Conservation (phyloP, 2,113 vertebrate genomes). For the Ctenodactylus gundi region DNA sequence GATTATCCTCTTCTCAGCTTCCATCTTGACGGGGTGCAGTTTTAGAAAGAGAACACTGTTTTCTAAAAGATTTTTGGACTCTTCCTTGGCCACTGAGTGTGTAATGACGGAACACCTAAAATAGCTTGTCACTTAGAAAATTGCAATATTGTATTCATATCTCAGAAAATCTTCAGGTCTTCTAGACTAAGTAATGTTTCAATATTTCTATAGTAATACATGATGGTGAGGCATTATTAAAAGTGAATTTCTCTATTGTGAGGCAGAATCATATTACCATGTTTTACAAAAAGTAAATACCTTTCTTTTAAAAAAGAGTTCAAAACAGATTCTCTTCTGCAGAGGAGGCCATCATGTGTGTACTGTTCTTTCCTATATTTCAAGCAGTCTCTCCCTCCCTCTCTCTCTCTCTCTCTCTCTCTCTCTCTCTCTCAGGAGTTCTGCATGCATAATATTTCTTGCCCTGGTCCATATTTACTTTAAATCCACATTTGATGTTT, state of each 20-base stretch:
- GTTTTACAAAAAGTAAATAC: background rate
- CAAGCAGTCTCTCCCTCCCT: background rate
- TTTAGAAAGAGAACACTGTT: background rate
- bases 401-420: background rate
- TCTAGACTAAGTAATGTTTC: background rate
- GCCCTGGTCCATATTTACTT: background rate
- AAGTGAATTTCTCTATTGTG: background rate
- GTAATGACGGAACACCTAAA: background rate
- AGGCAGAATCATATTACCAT: background rate
- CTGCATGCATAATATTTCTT: background rate
- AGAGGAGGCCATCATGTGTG: background rate
- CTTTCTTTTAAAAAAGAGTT: background rate
- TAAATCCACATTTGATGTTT: background rate
- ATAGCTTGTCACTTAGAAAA: background rate
- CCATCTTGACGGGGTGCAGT: background rate
- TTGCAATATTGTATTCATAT: background rate
- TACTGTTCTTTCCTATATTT: background rate
- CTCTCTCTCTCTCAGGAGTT: background rate
- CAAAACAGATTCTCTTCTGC: background rate
- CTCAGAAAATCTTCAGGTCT: slow-evolving; percentile 17
- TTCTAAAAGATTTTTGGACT: background rate
- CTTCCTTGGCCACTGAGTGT: background rate
- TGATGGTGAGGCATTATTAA: background rate
- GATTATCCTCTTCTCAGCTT: background rate
- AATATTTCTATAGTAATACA: slow-evolving; percentile 3